A percentile compares a stretch with the other conserved stretches of the same genome.
phyloP scores from a whole-genome alignment of 2,113 vertebrate species.

The Anser brachyrhynchus region DNA sequence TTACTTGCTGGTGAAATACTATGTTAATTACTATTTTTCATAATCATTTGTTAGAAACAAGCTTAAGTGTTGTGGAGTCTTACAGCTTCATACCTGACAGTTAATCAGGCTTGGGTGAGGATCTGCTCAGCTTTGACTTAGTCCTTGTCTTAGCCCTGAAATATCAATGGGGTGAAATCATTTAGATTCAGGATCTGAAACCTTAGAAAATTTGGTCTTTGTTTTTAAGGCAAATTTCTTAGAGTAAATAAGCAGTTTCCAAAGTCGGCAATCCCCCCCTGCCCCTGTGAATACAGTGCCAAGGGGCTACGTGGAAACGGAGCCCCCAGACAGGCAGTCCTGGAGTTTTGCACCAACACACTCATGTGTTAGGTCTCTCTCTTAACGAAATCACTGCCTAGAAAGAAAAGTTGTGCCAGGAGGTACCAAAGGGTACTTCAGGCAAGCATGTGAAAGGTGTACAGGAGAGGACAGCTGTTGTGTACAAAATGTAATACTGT shows the following conservation, averaged over 20 bases:
- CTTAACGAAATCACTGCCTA: not conserved
- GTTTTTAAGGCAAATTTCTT: not conserved
- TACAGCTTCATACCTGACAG: not conserved
- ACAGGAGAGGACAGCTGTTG: not conserved
- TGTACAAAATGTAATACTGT: not conserved
- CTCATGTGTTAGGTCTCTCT: not conserved
- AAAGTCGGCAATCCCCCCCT: rapidly evolving
- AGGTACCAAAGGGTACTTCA: not conserved
- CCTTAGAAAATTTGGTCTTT: not conserved
- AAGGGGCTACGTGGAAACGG: not conserved
- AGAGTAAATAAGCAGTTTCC: not conserved
- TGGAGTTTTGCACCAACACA: not conserved
- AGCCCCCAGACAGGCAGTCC: not conserved
- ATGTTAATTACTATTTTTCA: not conserved
- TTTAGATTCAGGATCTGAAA: not conserved
- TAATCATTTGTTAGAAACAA: not conserved
- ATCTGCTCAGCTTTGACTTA: not conserved
- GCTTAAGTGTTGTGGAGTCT: not conserved
- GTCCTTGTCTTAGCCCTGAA: not conserved
- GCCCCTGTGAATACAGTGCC: not conserved
- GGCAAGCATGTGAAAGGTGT: not conserved
- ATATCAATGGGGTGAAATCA: not conserved
- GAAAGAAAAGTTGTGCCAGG: not conserved
- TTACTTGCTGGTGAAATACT: not conserved
- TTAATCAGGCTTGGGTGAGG: not conserved